Percentiles rank a stretch among this genome's conserved stretches.
These are phyloP conservation scores for Mesocricetus auratus DNA, from an alignment of 2,113 vertebrate genomes.

Conservation along the genomic window DNA sequence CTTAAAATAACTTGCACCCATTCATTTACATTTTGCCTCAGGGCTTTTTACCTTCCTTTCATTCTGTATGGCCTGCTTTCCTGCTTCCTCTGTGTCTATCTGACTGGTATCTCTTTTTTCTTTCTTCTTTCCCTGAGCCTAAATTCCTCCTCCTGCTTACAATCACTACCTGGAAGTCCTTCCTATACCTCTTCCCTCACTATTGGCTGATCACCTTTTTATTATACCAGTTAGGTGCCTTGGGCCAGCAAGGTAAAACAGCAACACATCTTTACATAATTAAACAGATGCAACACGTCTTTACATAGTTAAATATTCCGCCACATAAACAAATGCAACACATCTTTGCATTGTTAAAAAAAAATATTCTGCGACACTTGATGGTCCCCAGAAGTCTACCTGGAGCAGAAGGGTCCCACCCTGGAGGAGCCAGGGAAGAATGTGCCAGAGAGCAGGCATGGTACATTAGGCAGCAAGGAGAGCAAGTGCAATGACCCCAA, in stretches of 20 bases:
- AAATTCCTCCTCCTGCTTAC: neutral
- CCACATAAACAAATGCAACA: neutral
- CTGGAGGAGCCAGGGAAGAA: neutral
- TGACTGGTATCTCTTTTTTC: neutral
- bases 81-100: neutral
- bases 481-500: constrained; percentile 6
- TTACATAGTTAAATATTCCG: neutral
- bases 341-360: neutral
- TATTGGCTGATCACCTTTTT: neutral
- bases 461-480: neutral
- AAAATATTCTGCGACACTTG: neutral
- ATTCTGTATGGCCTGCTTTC: neutral
- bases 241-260: neutral
- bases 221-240: neutral
- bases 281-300: neutral
- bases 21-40: neutral
- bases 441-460: neutral
- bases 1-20: neutral
- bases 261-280: neutral
- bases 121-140: neutral
- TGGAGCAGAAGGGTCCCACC: neutral
- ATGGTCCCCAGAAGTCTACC: neutral
- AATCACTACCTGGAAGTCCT: neutral
- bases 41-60: neutral
- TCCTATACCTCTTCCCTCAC: neutral